phyloP scores from a whole-genome alignment of 1,140 invertebrate species.

The Chrysoperla carnea region DNA sequence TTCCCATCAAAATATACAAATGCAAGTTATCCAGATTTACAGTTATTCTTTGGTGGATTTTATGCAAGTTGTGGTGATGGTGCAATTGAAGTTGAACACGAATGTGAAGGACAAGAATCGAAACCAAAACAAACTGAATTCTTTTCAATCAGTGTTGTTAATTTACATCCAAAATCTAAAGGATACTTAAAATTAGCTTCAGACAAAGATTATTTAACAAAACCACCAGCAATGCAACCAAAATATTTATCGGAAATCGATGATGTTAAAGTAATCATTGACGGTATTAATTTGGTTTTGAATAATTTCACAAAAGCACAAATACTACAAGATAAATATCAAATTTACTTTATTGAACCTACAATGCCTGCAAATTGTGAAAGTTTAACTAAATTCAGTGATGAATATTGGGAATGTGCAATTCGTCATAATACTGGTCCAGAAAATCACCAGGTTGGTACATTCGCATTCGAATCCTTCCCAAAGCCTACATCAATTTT shows the following conservation, averaged over 20 bases:
- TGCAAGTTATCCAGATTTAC: slow-evolving; percentile 37
- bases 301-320: slow-evolving; percentile 38
- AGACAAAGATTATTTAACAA: slow-evolving; percentile 45
- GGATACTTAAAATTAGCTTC: slow-evolving; percentile 55
- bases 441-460: slow-evolving; percentile 73
- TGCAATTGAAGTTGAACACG: slow-evolving; percentile 21
- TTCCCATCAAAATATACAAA: slow-evolving; percentile 36
- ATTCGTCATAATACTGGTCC: slow-evolving; percentile 53
- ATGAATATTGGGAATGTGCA: slow-evolving; percentile 68
- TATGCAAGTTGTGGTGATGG: slow-evolving; percentile 34
- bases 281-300: slow-evolving; percentile 42
- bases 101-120: no score
- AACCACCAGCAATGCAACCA: slow-evolving; percentile 60
- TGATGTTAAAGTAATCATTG: slow-evolving; percentile 53
- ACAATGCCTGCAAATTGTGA: slow-evolving; percentile 16
- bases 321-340: slow-evolving; percentile 50
- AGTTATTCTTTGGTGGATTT: slow-evolving; percentile 50
- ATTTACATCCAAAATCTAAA: slow-evolving; percentile 54
- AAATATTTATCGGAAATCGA: slow-evolving; percentile 64
- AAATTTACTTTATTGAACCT: slow-evolving; percentile 31
- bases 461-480: slow-evolving; percentile 19
- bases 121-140: slow-evolving; percentile 29
- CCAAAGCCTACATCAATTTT: no score
- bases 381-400: slow-evolving; percentile 49
- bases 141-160: slow-evolving; percentile 43